Base-by-base conservation (phyloP, 2,797 vertebrate species). In the Anableps anableps region DNA sequence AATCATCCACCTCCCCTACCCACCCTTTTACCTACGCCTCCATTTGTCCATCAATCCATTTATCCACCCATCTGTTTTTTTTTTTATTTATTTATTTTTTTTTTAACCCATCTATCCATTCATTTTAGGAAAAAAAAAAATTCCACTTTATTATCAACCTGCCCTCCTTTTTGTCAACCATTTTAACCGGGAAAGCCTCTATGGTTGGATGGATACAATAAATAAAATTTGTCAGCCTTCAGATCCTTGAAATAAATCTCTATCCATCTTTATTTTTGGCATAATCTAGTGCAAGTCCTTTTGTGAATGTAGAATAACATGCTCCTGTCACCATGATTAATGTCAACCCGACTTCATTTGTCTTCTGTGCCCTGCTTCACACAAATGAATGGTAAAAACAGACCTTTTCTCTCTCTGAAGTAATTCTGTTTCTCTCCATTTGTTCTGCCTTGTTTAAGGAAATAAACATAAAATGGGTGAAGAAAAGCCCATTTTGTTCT, bases 261-360 rank as follows among this genome's bases (percentile, higher is more conserved):
- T 14, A 47, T 45, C 41, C 5, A 45, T 45, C 26, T 71, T 45
- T 29, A 43, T n/a, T n/a, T 71, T 71, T 71, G 0, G 26, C 23
- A 45, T 9, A 71, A 45, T 26, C 26, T n/a, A 71, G 14, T 19
- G 14, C 26, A 71, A 43, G 41, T 71, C 26, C n/a, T 70, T 23
- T 43, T 45, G 38, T 71, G 41, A 71, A 45, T 47, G 17, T 71
- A 71, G 41, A 71, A 45, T n/a, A 71, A 47, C 68, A 29, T 4
- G 41, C 26, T 71, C 11, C 68, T 71, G 26, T 71, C 68, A 43
- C 36, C 38, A 45, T 71, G 68, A 71, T 45, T 71, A 47, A 71
- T 71, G 41, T 47, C 41, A 45, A 71, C 68, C 41, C 45, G 23
- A 29, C 41, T 45, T n/a, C 7, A 45, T 47, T 71, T 71, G 68